Base-by-base conservation (phyloP, 2,113 vertebrate genomes). In the Dryoscopus gambensis region DNA sequence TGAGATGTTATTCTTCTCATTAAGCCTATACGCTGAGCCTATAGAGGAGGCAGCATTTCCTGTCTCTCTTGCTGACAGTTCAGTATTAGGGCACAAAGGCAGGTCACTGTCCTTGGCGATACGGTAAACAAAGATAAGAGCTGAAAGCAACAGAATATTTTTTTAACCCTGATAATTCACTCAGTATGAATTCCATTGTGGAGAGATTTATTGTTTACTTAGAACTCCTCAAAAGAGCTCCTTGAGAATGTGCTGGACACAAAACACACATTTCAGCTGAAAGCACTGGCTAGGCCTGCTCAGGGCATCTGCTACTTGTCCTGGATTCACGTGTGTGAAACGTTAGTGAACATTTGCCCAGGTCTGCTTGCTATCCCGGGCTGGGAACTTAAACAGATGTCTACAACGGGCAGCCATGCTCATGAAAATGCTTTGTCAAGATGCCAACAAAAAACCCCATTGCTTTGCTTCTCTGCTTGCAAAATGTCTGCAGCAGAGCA, bases 41-140 rank as follows among this genome's bases (percentile, higher is more conserved):
- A 89, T 47, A 49, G 69, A 82, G 91, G 68, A 91, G 89, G 82
- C 82, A 67, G 84, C 65, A 40, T 57, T 93, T 90, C 89, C 94
- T 74, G 52, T 79, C 90, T 79, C 56, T 87, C 95, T 94, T n/a
- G 33, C 55, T 84, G 97, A 95, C 90, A 82, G 84, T 83, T 91
- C 86, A 76, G 76, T 46, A 95, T 75, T 21, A 49, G 76, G 87
- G 80, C 76, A 94, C 37, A 85, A 93, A 97, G 84, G 50, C 86
- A 47, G 95, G 97, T 94, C 96, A 95, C 89, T 94, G 91, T 97
- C 94, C 95, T 97, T 95, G 94, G 85, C 1, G 74, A 97, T 87
- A 91, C 14, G 35, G 95, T 98, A 97, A 97, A 98, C 96, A 98
- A 95, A 98, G 97, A 98, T 98, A 98, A 98, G 96, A 94, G 78